phyloP scores from a whole-genome alignment of 2,888 invertebrate species.

The Sipha maydis region DNA sequence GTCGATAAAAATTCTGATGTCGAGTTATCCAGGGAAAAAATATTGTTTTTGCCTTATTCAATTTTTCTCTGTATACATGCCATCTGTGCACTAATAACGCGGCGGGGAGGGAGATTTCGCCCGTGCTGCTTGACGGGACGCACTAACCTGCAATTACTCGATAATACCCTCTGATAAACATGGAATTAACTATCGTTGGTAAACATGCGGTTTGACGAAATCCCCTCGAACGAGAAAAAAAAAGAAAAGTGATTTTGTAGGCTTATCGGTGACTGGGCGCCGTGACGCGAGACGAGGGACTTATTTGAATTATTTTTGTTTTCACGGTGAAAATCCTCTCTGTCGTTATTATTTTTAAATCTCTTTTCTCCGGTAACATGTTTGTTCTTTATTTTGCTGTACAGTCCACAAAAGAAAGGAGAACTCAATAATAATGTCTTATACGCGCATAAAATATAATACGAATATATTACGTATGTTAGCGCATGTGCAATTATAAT shows the following conservation, averaged over 20 bases:
- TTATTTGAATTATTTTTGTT: conserved; percentile 40
- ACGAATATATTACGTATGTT: no score
- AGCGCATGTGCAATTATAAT: no score
- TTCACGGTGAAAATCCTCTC: conserved; percentile 19
- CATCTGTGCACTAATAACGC: not conserved
- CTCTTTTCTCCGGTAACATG: not conserved
- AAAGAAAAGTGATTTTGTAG: conserved; percentile 19
- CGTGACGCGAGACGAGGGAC: conserved; percentile 10
- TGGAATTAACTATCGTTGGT: conserved; percentile 40
- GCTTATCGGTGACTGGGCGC: conserved; percentile 14
- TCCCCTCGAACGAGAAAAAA: conserved; percentile 19
- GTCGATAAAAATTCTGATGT: conserved; percentile 19
- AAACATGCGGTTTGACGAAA: conserved; percentile 40
- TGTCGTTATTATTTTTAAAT: conserved; percentile 27
- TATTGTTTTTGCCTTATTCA: conserved; percentile 2
- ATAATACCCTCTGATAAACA: conserved; percentile 55
- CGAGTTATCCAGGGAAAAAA: not conserved
- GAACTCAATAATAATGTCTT: no score
- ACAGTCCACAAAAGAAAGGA: no score
- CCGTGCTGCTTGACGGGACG: conserved; percentile 7
- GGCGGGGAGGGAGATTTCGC: conserved; percentile 2
- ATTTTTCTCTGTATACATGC: no score
- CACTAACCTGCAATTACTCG: conserved; percentile 45
- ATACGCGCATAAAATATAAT: no score
- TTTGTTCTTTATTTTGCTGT: no score